phyloP scores from a whole-genome alignment of 2,888 invertebrate species.

The Bursaphelenchus okinawaensis region DNA sequence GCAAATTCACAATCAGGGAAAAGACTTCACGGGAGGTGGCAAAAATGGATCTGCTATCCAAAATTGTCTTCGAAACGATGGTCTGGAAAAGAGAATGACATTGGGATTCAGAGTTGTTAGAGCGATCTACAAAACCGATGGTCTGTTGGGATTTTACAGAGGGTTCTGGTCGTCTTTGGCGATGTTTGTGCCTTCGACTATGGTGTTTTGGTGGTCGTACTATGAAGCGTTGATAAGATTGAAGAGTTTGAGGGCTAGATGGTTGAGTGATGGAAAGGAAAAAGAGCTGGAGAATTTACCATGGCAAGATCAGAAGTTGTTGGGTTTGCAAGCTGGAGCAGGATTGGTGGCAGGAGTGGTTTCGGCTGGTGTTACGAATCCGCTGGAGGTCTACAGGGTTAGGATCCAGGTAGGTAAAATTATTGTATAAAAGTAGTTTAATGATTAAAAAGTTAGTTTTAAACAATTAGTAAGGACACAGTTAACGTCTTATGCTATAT shows the following conservation, averaged over 20 bases:
- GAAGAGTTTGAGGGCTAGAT: slow-evolving; percentile 4
- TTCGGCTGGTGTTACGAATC: slow-evolving; percentile 50
- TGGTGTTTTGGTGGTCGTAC: slow-evolving; percentile 56
- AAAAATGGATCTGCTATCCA: slow-evolving; percentile 41
- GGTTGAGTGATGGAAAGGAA: neutral
- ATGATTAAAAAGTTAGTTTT: neutral
- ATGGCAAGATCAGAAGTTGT: slow-evolving; percentile 22
- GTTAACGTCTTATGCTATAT: neutral
- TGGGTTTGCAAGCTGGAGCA: slow-evolving; percentile 45
- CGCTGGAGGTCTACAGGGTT: slow-evolving; percentile 48
- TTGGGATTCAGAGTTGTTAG: slow-evolving; percentile 49
- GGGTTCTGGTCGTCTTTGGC: slow-evolving; percentile 43
- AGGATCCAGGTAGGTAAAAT: slow-evolving; percentile 39
- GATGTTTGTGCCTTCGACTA: slow-evolving; percentile 48
- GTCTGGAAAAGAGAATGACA: slow-evolving; percentile 26
- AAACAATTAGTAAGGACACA: neutral
- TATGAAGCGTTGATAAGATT: slow-evolving; percentile 37
- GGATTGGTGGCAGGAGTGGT: slow-evolving; percentile 52
- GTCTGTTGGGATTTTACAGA: slow-evolving; percentile 50
- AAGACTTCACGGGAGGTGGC: slow-evolving; percentile 30
- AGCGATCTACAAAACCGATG: slow-evolving; percentile 53
- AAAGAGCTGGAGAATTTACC: neutral
- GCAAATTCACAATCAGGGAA: slow-evolving; percentile 45
- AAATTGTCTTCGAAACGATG: slow-evolving; percentile 34
- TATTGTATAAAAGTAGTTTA: no score